phyloP scores from a whole-genome alignment of 1,140 invertebrate species.

The Trypoxylus dichotomus region DNA sequence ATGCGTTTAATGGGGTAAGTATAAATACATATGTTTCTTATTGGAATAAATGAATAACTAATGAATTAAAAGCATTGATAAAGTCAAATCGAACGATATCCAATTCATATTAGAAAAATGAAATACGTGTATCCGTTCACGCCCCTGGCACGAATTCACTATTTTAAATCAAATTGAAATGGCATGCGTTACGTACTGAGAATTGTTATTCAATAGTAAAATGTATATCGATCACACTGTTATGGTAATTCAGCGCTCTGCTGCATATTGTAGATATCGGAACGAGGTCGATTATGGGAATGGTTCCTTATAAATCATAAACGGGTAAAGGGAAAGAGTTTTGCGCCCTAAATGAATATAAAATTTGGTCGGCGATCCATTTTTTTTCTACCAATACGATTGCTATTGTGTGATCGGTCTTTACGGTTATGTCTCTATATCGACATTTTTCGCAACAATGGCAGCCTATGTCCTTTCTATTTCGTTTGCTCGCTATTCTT shows the following conservation, averaged over 20 bases:
- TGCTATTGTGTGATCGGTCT: conserved; percentile 31
- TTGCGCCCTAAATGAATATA: conserved; percentile 43
- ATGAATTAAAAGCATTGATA: conserved; percentile 27
- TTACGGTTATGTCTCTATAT: conserved; percentile 41
- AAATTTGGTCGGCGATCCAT: conserved; percentile 39
- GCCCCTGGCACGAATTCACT: conserved; percentile 39
- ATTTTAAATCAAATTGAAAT: conserved; percentile 39
- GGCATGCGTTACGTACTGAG: conserved; percentile 32
- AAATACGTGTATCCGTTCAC: conserved; percentile 40
- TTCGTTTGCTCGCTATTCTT: background rate
- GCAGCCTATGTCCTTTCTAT: conserved; percentile 1
- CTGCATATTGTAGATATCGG: conserved; percentile 36
- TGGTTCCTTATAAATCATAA: conserved; percentile 43
- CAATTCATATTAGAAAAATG: conserved; percentile 41
- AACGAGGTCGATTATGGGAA: conserved; percentile 46
- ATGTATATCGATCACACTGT: conserved; percentile 43
- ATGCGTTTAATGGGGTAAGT: conserved; percentile 25
- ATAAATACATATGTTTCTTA: conserved; percentile 31
- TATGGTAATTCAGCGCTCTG: conserved; percentile 43
- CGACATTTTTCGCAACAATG: conserved; percentile 37
- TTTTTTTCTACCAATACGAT: conserved; percentile 33
- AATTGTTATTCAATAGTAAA: conserved; percentile 40
- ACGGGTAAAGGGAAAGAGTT: conserved; percentile 36
- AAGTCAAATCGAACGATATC: conserved; percentile 33
- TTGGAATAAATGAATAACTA: conserved; percentile 41